Evolutionary conservation across 1,140 invertebrate species (phyloP).

Genomic region (Trichoplusia ni): DNA sequence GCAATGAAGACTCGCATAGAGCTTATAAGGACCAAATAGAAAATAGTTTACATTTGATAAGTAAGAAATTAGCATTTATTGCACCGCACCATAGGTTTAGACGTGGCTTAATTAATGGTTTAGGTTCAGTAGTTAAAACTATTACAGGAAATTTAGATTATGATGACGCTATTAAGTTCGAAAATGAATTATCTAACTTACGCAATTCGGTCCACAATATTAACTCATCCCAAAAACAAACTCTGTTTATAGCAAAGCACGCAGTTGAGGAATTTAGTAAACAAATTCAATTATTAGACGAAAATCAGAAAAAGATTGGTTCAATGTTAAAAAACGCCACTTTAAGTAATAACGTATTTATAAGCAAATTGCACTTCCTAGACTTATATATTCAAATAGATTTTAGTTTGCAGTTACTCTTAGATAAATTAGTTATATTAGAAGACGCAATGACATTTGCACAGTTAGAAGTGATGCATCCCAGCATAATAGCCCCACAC

Average conservation of each 20-base stretch:
- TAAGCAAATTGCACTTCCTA: too few species aligned
- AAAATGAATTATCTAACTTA: slow-evolving; percentile 8
- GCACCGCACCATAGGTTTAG: slow-evolving; percentile 18
- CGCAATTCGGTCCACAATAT: background rate
- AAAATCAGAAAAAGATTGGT: slow-evolving; percentile 2
- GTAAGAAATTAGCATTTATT: slow-evolving; percentile 28
- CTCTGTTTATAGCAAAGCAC: slow-evolving; percentile 1
- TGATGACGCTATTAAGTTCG: slow-evolving; percentile 5
- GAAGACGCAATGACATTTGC: too few species aligned
- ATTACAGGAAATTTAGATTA: slow-evolving; percentile 10
- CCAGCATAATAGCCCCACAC: too few species aligned
- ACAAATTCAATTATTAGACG: background rate
- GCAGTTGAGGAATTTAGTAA: slow-evolving; percentile 10
- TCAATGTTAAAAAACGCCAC: background rate
- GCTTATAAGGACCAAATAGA: slow-evolving; percentile 27
- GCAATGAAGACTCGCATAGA: slow-evolving; percentile 20
- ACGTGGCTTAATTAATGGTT: background rate
- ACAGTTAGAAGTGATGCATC: too few species aligned
- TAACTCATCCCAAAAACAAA: background rate
- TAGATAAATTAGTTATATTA: too few species aligned
- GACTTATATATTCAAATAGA: too few species aligned
- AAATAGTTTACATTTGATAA: slow-evolving; percentile 14
- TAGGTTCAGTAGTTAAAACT: slow-evolving; percentile 5
- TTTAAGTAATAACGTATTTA: slow-evolving; percentile 13
- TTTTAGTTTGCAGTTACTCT: too few species aligned